Base-by-base conservation (phyloP, 2,888 invertebrate species). In the Bombyx huttoni region DNA sequence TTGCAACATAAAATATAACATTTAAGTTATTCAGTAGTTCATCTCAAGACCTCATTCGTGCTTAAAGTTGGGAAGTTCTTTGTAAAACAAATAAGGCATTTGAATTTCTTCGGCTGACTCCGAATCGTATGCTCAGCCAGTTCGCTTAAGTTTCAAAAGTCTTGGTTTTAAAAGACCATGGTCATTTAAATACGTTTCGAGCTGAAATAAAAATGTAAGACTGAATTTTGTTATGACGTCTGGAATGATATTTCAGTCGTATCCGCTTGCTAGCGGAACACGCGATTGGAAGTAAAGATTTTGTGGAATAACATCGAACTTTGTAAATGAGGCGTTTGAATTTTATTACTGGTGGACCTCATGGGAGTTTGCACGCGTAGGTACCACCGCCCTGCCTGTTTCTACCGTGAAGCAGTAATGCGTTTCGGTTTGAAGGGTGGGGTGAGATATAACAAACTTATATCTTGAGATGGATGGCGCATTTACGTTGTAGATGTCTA, bases 81-180 rank as follows among this genome's bases (percentile, higher is more conserved):
- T 56, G 53, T 54, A 58, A 56, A 64, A 61, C 60, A 63, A 60
- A 60, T 58, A 60, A 61, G 65, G 65, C 52, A 68, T 68, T 68
- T 68, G 65, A 67, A 68, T 68, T 68, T 64, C 40, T 59, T 58
- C 58, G 54, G 58, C 53, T 62, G 58, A 58, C 60, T 67, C 62
- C 57, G 63, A 61, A 65, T 63, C 63, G 65, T 63, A 63, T 59
- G 63, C 62, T 53, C 54, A 49, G 47, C 55, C 52, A 67, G 61
- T 58, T 67, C 55, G 52, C 53, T 50, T 50, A 52, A 54, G 53
- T 57, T 63, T 65, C 58, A 55, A 61, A 65, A 65, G 62, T 65
- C 59, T 57, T 60, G 65, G 60, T 67, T 67, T 59, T 53, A 67
- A 61, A 62, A 64, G 62, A 48, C 54, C 56, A 24, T 3, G 12